Percentiles rank a stretch among this genome's conserved stretches.
Evolutionary conservation across 2,888 invertebrate genomes (phyloP).

Genomic region (Epsilonema sp.): DNA sequence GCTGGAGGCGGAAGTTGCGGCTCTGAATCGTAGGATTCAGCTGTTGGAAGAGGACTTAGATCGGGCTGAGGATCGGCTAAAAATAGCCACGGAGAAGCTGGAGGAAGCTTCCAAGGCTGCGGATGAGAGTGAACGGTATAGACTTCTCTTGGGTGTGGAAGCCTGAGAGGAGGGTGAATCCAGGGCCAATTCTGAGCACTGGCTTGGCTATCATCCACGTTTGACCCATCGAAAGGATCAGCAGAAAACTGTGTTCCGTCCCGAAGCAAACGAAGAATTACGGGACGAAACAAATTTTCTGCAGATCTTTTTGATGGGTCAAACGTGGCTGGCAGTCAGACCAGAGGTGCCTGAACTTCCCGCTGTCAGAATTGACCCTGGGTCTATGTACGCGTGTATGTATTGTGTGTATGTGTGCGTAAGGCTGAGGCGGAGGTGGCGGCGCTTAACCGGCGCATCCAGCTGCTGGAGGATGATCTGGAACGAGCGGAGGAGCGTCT

Average conservation of each 20-base stretch:
- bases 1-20: conserved; percentile 96
- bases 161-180: too few species aligned
- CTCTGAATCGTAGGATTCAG: conserved; percentile 94
- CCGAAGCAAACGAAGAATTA: too few species aligned
- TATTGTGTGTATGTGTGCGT: neutral
- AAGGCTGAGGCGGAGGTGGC: conserved; percentile 92
- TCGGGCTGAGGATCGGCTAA: conserved; percentile 92
- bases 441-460: conserved; percentile 93
- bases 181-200: too few species aligned
- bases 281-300: too few species aligned
- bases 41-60: conserved; percentile 98
- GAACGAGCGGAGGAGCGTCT: conserved; percentile 97
- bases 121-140: conserved; percentile 98
- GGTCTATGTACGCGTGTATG: too few species aligned
- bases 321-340: too few species aligned
- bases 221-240: too few species aligned
- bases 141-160: too few species aligned
- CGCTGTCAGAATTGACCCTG: neutral
- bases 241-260: too few species aligned
- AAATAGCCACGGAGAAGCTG: conserved; percentile 89
- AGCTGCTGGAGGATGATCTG: conserved; percentile 94
- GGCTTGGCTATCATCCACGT: too few species aligned
- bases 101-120: conserved; percentile 98
- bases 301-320: too few species aligned
- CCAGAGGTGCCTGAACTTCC: too few species aligned